Evolutionary conservation across 2,888 invertebrate species (phyloP), one percentile per base, ranked within the genome.

Genomic region (Pyrocoelia pectoralis): DNA sequence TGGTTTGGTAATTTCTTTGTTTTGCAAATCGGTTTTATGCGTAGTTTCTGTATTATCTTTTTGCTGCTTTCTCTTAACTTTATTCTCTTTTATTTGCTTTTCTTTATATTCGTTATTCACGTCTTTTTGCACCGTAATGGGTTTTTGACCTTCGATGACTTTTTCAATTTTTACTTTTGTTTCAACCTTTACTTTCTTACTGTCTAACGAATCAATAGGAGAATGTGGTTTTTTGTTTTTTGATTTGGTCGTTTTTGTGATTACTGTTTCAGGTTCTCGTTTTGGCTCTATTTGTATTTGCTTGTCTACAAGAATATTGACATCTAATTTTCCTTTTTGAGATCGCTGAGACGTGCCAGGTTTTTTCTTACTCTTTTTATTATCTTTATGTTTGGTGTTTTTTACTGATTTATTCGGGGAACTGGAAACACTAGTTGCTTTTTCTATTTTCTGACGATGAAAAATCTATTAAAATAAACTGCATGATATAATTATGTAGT

Each of bases 271-370:
- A 5, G 24, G 24, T 24, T 24, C 24, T 24, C 24, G 12, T 8
- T 6, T 13, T 43, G 17, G 24, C 54, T 14, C 40, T 19, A 54
- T 41, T 12, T 54, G 12, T 24, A 40, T 40, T 43, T 40, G 12
- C 28, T 54, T 54, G 14, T 54, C 43, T 13, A 54, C 43, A 12
- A 54, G 15, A 8, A 28, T 13, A 43, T 43, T 10, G 14, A 54
- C 41, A n/a, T 54, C 54, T 24, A 54, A 28, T n/a, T 43, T 54
- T 15, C 43, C 12, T n/a, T 28, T 54, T 12, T 19, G 19, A 0
- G 43, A n/a, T 43, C 43, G 40, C n/a, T 41, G 54, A 24, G 24
- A 24, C 24, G 24, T 24, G 3, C 24, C 24, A 24, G 24, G 6
- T 24, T 24, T 24, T 3, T 24, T 24, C n/a, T n/a, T n/a, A n/a